Base-by-base conservation (phyloP, 1,140 invertebrate species). In the Cydia strobilella region DNA sequence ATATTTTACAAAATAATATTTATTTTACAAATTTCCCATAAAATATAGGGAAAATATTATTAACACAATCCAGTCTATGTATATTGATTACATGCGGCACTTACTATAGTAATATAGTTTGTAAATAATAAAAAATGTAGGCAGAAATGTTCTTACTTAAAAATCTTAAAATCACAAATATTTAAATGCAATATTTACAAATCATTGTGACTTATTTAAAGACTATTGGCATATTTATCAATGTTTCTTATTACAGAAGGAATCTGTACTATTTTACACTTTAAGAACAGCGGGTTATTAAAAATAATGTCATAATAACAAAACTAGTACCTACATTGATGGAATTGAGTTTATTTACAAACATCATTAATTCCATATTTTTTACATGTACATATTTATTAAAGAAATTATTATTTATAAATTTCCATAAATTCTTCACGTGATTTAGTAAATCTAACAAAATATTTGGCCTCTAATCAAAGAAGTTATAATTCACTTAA, bases 161-260 rank as follows among this genome's bases (percentile, higher is more conserved):
- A 87, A 90, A 90, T 86, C 69, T 54, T 85, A 80, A 86, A 87
- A 90, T 90, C 87, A 90, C 86, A 90, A 87, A 88, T 80, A 77
- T 83, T 81, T 89, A 91, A 92, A 92, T 92, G 90, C 90, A 90
- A 86, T 92, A 91, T 91, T 90, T 92, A 92, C 87, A 92, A 77
- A 80, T 86, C 63, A 20, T 76, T 74, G 72, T 83, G 84, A 84
- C 73, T 78, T 73, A 77, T 76, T 74, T 78, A 23, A 85, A 79
- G 78, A 74, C 83, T 85, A 88, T 65, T 74, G 78, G 74, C 75
- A 72, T 65, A 62, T 76, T 54, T 69, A 73, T 78, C 73, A 75
- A 76, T 75, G 77, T 75, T 63, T 83, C 65, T 69, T 82, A 79
- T 77, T 82, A 84, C 78, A 87, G 80, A 76, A 82, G 76, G 79